Conservation (phyloP, 2,888 invertebrate genomes). For the Tipula unca region DNA sequence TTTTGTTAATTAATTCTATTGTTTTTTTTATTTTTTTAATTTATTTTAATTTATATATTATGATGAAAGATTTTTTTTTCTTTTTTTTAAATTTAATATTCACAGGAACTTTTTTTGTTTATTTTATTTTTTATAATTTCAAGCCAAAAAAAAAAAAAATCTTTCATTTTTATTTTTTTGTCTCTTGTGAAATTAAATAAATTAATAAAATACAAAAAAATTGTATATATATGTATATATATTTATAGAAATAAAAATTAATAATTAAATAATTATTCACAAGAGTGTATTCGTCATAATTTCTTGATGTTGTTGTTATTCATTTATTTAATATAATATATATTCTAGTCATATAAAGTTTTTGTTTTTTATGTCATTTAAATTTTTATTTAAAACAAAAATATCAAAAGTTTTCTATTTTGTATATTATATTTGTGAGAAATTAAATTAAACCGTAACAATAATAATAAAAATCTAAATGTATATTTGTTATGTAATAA, state of each 20-base stretch:
- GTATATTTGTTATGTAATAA: not conserved
- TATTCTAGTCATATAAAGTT: not conserved
- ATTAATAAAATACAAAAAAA: not conserved
- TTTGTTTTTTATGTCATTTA: not conserved
- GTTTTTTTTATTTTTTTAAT: not conserved
- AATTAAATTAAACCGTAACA: not conserved
- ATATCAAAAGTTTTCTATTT: not conserved
- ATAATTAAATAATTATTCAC: not conserved
- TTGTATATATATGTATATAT: not conserved
- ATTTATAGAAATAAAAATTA: not conserved
- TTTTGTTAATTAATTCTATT: not conserved
- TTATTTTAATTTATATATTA: not conserved
- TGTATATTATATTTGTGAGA: not conserved
- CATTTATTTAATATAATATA: too few relatives aligned
- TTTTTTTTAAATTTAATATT: not conserved
- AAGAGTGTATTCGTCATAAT: not conserved
- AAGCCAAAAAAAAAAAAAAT: slow-evolving; percentile 16
- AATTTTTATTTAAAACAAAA: not conserved
- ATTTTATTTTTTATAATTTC: not conserved
- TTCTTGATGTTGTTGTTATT: not conserved
- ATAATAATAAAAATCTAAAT: not conserved
- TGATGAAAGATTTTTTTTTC: not conserved
- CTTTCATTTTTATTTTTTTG: not conserved
- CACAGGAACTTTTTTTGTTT: slow-evolving; percentile 14
- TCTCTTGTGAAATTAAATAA: not conserved